These are phyloP conservation scores for Elegia similella DNA, from an alignment of 2,888 invertebrate species.

Conservation along the genomic window DNA sequence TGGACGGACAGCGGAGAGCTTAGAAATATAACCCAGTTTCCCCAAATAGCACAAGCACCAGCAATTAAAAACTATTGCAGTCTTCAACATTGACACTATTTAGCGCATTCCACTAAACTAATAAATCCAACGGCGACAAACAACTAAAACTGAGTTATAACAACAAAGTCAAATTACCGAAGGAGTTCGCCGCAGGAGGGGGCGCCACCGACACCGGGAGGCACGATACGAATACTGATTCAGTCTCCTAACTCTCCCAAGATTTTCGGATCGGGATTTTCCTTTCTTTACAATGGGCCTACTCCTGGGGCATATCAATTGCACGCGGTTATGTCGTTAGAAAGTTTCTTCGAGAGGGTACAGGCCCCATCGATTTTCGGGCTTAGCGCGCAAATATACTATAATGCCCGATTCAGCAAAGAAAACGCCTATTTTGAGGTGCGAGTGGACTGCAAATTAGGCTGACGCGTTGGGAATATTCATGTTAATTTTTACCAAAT, in stretches of 20 bases:
- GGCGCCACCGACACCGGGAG: conserved; percentile 66
- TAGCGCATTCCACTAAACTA: conserved; percentile 68
- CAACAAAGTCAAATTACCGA: conserved; percentile 81
- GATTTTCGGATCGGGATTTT: conserved; percentile 81
- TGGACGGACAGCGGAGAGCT: too few relatives aligned
- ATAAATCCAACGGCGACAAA: conserved; percentile 79
- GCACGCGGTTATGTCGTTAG: conserved; percentile 82
- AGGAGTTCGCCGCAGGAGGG: conserved; percentile 73
- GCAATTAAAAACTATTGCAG: neutral
- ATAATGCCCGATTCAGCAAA: conserved; percentile 26
- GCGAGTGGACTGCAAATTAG: conserved; percentile 10
- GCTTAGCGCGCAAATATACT: conserved; percentile 51
- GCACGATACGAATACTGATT: conserved; percentile 73
- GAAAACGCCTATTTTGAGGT: conserved; percentile 3
- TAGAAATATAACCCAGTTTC: too few relatives aligned
- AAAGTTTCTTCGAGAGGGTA: conserved; percentile 68
- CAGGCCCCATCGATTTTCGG: conserved; percentile 70
- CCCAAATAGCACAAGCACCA: neutral
- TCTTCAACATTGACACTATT: conserved; percentile 47
- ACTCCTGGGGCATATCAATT: conserved; percentile 82
- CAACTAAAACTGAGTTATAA: conserved; percentile 79
- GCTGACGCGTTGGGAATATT: neutral
- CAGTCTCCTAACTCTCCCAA: conserved; percentile 74
- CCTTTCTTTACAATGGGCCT: conserved; percentile 82
- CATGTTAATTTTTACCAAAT: neutral